A percentile compares a stretch with the other conserved stretches of the same genome.
Conservation (phyloP, 2,888 invertebrate genomes). For the Epicampocera succincta region DNA sequence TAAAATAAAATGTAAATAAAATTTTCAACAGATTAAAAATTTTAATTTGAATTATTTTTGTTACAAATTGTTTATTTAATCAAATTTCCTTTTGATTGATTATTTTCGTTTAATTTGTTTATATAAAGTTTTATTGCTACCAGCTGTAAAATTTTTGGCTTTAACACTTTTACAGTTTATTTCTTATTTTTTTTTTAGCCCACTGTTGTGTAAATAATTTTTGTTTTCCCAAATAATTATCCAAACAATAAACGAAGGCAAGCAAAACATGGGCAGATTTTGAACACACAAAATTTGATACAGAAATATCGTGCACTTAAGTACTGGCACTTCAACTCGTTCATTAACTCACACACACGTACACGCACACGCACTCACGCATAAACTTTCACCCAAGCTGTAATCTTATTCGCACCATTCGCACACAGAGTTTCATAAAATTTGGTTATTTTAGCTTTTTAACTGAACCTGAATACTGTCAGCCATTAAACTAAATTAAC, state of each 20-base stretch:
- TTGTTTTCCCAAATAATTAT: not conserved
- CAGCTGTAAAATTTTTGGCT: too few relatives aligned
- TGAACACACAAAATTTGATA: slow-evolving; percentile 4
- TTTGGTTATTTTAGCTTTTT: too few relatives aligned
- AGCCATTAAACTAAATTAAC: too few relatives aligned
- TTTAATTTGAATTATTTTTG: too few relatives aligned
- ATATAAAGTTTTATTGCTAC: not conserved
- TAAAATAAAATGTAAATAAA: too few relatives aligned
- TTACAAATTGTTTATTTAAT: not conserved
- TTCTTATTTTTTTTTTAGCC: not conserved
- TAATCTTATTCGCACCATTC: not conserved
- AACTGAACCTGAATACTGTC: too few relatives aligned
- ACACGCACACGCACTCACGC: not conserved
- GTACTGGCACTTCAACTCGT: not conserved
- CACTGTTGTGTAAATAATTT: not conserved
- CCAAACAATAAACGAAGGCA: slow-evolving; percentile 1
- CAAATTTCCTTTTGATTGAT: too few relatives aligned
- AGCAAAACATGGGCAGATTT: not conserved
- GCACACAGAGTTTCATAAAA: too few relatives aligned
- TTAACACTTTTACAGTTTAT: not conserved
- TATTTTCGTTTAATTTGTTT: not conserved
- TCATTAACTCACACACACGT: not conserved
- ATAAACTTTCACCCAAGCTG: not conserved
- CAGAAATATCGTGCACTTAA: slow-evolving; percentile 10
- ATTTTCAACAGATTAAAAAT: too few relatives aligned